phyloP scores from a whole-genome alignment of 2,888 invertebrate species.

The Papilio gigon region DNA sequence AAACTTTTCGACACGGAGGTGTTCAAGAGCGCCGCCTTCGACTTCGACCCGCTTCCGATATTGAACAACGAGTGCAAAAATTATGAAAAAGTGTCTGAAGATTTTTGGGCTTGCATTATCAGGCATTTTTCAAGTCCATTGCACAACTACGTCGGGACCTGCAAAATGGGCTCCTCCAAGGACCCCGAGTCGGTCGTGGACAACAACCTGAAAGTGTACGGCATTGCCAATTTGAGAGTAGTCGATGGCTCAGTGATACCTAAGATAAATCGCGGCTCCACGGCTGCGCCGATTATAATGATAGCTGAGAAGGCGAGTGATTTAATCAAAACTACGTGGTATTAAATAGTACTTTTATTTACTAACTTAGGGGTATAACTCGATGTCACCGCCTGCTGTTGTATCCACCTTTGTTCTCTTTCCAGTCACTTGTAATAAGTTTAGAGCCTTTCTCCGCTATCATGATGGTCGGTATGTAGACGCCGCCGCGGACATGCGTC shows the following conservation, averaged over 20 bases:
- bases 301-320: constrained; percentile 79
- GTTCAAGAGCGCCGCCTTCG: constrained; percentile 67
- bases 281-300: constrained; percentile 76
- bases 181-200: constrained; percentile 75
- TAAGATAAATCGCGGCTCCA: constrained; percentile 74
- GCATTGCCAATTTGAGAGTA: constrained; percentile 67
- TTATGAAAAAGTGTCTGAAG: constrained; percentile 68
- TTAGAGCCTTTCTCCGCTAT: constrained; percentile 77
- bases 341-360: constrained; percentile 64
- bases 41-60: constrained; percentile 72
- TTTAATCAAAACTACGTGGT: constrained; percentile 76
- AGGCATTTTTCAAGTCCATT: constrained; percentile 72
- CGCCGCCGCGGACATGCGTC: constrained; percentile 70
- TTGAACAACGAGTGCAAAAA: constrained; percentile 72
- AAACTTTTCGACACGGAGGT: constrained; percentile 76
- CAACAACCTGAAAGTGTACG: constrained; percentile 65
- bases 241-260: constrained; percentile 76
- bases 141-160: constrained; percentile 76
- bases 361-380: constrained; percentile 36
- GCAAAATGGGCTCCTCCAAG: constrained; percentile 72
- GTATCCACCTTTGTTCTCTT: constrained; percentile 68
- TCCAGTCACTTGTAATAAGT: constrained; percentile 75
- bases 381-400: constrained; percentile 56
- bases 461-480: constrained; percentile 74
- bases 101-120: constrained; percentile 77